phyloP scores from a whole-genome alignment of 2,113 vertebrate species.

The Pteropus alecto region DNA sequence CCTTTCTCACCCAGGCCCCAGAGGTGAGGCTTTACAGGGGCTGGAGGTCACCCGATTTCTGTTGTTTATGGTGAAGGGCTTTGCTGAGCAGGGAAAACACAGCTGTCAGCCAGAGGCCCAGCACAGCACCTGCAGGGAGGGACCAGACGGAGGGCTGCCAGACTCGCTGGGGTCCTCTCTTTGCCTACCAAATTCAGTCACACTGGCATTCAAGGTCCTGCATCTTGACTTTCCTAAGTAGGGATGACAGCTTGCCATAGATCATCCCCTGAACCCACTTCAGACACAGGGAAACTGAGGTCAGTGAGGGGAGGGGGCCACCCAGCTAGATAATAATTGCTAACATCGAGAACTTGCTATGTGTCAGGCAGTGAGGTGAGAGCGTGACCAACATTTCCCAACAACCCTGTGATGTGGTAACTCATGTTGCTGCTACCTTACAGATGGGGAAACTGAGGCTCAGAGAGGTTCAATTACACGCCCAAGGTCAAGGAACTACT shows the following conservation, averaged over 20 bases:
- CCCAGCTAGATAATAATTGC: background rate
- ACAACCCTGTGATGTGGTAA: background rate
- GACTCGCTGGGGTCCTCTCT: background rate
- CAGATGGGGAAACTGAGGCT: background rate
- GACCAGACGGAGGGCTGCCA: background rate
- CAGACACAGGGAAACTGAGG: background rate
- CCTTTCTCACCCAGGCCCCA: constrained; percentile 69
- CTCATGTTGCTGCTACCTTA: background rate
- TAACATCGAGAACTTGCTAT: background rate
- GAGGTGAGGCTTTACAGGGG: background rate
- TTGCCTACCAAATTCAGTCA: background rate
- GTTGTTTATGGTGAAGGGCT: constrained; percentile 73
- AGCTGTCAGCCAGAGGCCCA: constrained; percentile 14
- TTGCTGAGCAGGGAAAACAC: constrained; percentile 49
- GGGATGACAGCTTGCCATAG: background rate
- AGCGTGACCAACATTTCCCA: background rate
- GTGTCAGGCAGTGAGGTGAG: background rate
- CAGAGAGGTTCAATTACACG: background rate
- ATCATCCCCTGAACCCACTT: background rate
- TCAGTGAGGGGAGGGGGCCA: background rate
- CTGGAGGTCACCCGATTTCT: constrained; percentile 62
- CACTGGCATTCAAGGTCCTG: background rate
- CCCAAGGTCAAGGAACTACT: background rate
- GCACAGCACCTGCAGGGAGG: constrained; percentile 3
- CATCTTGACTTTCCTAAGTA: background rate